Evolutionary conservation across 2,113 vertebrate species (phyloP), one percentile per base, ranked within the genome.

Genomic region (Mus spicilegus): DNA sequence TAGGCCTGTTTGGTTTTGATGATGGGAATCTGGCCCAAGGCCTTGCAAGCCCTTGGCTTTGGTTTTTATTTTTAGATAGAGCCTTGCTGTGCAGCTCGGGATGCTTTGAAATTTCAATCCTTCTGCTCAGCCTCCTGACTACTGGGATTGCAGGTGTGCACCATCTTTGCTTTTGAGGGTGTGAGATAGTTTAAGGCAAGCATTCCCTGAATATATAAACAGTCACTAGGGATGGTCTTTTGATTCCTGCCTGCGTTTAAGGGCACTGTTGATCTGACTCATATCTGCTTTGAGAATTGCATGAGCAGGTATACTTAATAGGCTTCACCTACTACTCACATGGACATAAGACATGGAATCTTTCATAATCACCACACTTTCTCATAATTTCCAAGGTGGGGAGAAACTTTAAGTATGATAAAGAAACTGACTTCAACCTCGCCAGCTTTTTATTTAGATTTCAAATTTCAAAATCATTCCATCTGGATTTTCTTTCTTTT

Each of bases 401-500:
- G 7, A 76, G 42, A 67, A 58, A 28, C 63, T 90, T 78, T 65
- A 78, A 5, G 33, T 54, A 94, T 72, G 49, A 36, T 75, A 84
- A 78, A 78, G 46, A 76, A 39, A 63, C 7, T 77, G 22, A 80
- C 58, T 91, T 89, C 46, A 36, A 49, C 42, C 39, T 49, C 67
- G 39, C 39, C 20, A 89, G 22, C 77, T n/a, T 82, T 84, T 56
- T 58, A 42, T n/a, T 89, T 91, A 77, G 49, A 85, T 78, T 93
- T 42, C 77, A 85, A 73, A 4, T 24, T 84, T 65, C 54, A n/a
- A 91, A 95, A 65, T 89, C 51, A 89, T 56, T 82, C 7, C 14
- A 61, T 87, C 10, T 90, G 58, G 16, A 73, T 63, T 76, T 91
- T 94, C 69, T 56, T 56, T 56, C 2, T 14, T 13, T 56, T 12